Evolutionary conservation across 2,888 invertebrate genomes (phyloP).

Genomic region (Lordiphosa andalusiaca): DNA sequence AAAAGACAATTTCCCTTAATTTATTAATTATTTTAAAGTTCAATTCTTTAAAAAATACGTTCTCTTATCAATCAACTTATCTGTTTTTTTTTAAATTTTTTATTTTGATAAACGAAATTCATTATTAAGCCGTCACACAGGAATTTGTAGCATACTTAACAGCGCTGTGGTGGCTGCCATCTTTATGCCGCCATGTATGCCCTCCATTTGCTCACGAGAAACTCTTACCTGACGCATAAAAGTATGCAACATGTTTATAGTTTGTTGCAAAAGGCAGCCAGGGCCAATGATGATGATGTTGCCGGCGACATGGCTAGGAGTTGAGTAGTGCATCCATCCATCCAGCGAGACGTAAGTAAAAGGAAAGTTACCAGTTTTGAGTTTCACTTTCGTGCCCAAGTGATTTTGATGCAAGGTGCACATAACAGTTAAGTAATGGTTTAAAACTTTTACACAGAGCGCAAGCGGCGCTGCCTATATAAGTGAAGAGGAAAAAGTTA

Average conservation of each 20-base stretch:
- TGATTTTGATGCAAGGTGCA: slow-evolving; percentile 69
- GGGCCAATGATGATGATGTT: slow-evolving; percentile 23
- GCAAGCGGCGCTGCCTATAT: slow-evolving; percentile 30
- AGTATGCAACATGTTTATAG: slow-evolving; percentile 67
- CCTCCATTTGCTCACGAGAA: neutral
- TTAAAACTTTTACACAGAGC: slow-evolving; percentile 57
- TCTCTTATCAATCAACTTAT: no score
- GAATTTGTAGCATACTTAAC: no score
- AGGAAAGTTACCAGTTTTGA: slow-evolving; percentile 59
- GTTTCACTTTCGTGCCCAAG: slow-evolving; percentile 74
- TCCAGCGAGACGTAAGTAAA: slow-evolving; percentile 18
- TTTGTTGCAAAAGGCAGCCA: slow-evolving; percentile 57
- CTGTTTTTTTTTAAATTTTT: no score
- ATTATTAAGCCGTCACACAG: no score
- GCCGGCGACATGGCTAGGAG: slow-evolving; percentile 31
- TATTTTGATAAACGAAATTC: no score
- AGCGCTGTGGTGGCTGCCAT: no score
- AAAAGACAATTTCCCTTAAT: no score
- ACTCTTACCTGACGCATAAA: slow-evolving; percentile 53
- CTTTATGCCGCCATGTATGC: no score
- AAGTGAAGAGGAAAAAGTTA: slow-evolving; percentile 38
- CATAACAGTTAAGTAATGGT: slow-evolving; percentile 74
- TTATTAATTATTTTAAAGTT: no score
- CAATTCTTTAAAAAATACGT: no score
- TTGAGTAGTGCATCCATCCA: slow-evolving; percentile 28